A percentile compares a stretch with the other conserved stretches of the same genome.
phyloP scores from a whole-genome alignment of 2,797 vertebrate species.

The Macropodus opercularis region DNA sequence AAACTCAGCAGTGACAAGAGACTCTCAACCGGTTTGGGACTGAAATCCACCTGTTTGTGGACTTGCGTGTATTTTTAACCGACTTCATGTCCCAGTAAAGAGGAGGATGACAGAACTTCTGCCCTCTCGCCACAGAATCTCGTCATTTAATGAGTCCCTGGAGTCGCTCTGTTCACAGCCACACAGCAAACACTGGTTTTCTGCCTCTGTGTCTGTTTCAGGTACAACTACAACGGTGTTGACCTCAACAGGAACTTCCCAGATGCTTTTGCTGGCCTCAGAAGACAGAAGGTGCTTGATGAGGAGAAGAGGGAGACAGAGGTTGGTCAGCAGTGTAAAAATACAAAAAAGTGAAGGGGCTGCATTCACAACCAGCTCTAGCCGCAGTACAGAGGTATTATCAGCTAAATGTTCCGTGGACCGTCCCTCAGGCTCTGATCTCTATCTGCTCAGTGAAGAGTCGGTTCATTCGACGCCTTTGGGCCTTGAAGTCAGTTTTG shows the following conservation, averaged over 20 bases:
- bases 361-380: too few relatives aligned
- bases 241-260: slow-evolving; percentile 97
- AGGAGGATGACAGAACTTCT: not conserved
- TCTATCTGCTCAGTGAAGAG: too few relatives aligned
- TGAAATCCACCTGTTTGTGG: not conserved
- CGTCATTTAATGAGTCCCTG: not conserved
- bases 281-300: not conserved
- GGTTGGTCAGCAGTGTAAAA: slow-evolving; percentile 35
- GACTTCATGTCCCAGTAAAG: not conserved
- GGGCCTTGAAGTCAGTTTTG: too few relatives aligned
- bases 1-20: too few relatives aligned
- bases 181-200: not conserved
- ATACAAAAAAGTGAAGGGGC: not conserved
- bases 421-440: too few relatives aligned
- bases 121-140: not conserved
- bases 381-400: too few relatives aligned
- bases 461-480: too few relatives aligned
- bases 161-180: not conserved
- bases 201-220: slow-evolving; percentile 48
- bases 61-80: too few relatives aligned
- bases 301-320: slow-evolving; percentile 80
- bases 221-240: slow-evolving; percentile 84
- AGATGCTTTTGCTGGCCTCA: slow-evolving; percentile 79
- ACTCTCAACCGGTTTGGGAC: not conserved
- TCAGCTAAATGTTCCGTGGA: too few relatives aligned